These are phyloP conservation scores for Erebia aethiops DNA, from an alignment of 2,888 invertebrate species.

Conservation along the genomic window DNA sequence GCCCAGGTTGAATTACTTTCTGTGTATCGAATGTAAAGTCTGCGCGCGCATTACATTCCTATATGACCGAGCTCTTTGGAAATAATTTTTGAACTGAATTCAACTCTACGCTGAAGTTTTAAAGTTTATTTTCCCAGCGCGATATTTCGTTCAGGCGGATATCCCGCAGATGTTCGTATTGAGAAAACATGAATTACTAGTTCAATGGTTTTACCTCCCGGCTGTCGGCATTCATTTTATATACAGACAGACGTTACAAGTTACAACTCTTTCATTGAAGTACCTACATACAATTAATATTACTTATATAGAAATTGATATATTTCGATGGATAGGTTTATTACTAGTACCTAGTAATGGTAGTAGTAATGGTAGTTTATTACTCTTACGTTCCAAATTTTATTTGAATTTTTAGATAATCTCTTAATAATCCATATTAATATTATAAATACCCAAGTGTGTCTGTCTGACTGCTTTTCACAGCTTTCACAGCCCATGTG, in stretches of 20 bases:
- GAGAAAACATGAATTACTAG: constrained; percentile 65
- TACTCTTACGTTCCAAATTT: too few species aligned
- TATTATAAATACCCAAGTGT: too few species aligned
- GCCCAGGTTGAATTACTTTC: constrained; percentile 47
- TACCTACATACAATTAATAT: not conserved
- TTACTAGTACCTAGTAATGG: too few species aligned
- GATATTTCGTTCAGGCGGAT: constrained; percentile 42
- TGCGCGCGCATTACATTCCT: constrained; percentile 44
- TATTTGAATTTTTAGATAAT: too few species aligned
- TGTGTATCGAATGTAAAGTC: constrained; percentile 53
- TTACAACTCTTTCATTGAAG: constrained; percentile 26
- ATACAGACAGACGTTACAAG: constrained; percentile 30
- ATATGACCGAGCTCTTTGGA: constrained; percentile 26
- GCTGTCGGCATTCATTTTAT: constrained; percentile 30
- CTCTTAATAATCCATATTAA: too few species aligned
- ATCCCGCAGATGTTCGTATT: constrained; percentile 60
- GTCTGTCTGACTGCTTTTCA: too few species aligned
- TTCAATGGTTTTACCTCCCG: constrained; percentile 48
- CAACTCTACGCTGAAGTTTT: constrained; percentile 3
- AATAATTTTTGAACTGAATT: constrained; percentile 15
- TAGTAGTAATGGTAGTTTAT: too few species aligned
- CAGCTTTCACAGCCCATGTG: too few species aligned
- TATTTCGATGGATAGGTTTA: not conserved
- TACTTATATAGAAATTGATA: not conserved
- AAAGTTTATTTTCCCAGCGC: constrained; percentile 28